phyloP scores from a whole-genome alignment of 2,888 invertebrate species.

The Eudasyphora cyanicolor region DNA sequence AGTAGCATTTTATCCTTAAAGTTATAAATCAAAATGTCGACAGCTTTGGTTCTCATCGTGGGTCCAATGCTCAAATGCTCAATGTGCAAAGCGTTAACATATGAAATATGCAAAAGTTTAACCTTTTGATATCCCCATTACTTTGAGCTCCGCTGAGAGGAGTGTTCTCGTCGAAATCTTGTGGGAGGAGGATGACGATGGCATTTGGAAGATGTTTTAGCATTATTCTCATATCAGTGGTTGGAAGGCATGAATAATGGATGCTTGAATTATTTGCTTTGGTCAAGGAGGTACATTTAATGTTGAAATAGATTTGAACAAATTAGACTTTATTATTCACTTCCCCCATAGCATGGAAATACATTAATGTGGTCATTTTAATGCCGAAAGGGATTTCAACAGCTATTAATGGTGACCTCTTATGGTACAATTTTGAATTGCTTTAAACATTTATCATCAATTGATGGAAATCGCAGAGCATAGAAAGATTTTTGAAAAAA shows the following conservation, averaged over 20 bases:
- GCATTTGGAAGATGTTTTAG: background rate
- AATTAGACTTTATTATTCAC: no score
- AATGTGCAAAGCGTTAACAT: slow-evolving; percentile 74
- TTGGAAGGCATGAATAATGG: background rate
- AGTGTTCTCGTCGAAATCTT: background rate
- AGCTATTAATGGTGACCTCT: no score
- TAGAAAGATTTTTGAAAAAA: no score
- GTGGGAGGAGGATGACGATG: background rate
- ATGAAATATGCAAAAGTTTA: slow-evolving; percentile 74
- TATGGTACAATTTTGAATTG: no score
- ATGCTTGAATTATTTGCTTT: background rate
- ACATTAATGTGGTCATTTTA: no score
- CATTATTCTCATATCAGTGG: background rate
- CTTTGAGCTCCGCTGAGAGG: slow-evolving; percentile 40
- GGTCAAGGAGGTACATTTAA: slow-evolving; percentile 5
- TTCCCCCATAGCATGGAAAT: no score
- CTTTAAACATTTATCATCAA: no score
- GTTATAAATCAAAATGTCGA: slow-evolving; percentile 75
- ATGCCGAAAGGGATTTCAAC: no score
- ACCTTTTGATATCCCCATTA: slow-evolving; percentile 58
- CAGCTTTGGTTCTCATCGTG: slow-evolving; percentile 45
- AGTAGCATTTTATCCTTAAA: slow-evolving; percentile 58
- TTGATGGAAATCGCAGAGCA: no score
- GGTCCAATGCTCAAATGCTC: background rate
- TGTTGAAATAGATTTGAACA: no score